Conservation (phyloP, 2,797 vertebrate species). For the Huso huso region DNA sequence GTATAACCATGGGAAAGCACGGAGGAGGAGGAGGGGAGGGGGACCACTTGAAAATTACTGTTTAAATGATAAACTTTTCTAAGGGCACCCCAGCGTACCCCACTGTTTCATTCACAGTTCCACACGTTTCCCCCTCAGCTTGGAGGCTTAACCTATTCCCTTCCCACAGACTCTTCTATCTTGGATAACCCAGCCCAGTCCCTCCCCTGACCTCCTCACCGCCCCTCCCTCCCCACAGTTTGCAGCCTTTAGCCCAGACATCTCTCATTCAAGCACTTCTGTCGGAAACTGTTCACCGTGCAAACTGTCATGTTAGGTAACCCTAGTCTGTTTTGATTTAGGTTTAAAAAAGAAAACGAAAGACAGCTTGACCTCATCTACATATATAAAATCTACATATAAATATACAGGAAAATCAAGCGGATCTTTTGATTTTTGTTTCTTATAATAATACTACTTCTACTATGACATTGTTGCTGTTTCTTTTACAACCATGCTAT, state of each 20-base stretch:
- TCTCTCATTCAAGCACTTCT: too few relatives aligned
- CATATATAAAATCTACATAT: too few relatives aligned
- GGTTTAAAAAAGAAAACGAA: too few relatives aligned
- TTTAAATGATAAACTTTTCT: too few relatives aligned
- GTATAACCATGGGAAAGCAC: too few relatives aligned
- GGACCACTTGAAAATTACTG: too few relatives aligned
- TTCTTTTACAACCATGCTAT: slow-evolving; percentile 29
- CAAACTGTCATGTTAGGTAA: too few relatives aligned
- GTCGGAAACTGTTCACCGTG: too few relatives aligned
- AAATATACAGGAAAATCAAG: background rate
- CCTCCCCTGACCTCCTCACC: slow-evolving; percentile 14
- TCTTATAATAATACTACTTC: slow-evolving; percentile 50
- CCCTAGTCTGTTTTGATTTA: too few relatives aligned
- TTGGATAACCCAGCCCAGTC: slow-evolving; percentile 3
- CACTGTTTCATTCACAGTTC: background rate
- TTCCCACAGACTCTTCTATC: slow-evolving; percentile 24
- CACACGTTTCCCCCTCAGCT: slow-evolving; percentile 15
- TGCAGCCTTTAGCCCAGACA: slow-evolving; percentile 21
- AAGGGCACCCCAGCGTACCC: too few relatives aligned
- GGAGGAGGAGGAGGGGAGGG: too few relatives aligned
- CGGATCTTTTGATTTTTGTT: slow-evolving; percentile 27
- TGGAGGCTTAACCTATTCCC: slow-evolving; percentile 16
- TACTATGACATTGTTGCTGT: slow-evolving; percentile 42
- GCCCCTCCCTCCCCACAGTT: slow-evolving; percentile 16
- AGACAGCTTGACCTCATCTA: too few relatives aligned